These are phyloP conservation scores for Porites australiensis DNA, from an alignment of 64 coral and sea anemone genomes.

Conservation along the genomic window DNA sequence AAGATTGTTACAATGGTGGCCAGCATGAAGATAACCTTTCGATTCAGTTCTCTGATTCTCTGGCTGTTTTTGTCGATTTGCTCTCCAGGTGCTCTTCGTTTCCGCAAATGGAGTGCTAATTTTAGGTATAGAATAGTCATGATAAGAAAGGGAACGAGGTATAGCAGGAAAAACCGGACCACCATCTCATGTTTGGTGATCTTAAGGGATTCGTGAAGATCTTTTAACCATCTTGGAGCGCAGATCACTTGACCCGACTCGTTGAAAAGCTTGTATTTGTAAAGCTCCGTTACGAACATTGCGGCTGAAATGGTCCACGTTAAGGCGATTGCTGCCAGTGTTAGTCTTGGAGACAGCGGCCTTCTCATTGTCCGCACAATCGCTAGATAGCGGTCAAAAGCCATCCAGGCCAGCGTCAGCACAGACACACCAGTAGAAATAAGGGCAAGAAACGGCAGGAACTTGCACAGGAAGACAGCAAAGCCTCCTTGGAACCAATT, in stretches of 20 bases:
- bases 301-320: slow-evolving; percentile 15
- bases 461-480: slow-evolving; percentile 44
- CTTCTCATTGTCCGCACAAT: slow-evolving; percentile 24
- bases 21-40: slow-evolving; percentile 48
- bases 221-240: not conserved
- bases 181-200: slow-evolving; percentile 28
- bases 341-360: not conserved
- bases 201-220: not conserved
- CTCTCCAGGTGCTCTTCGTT: slow-evolving; percentile 1
- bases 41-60: slow-evolving; percentile 26
- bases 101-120: slow-evolving; percentile 38
- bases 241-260: slow-evolving; percentile 10
- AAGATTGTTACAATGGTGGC: slow-evolving; percentile 51
- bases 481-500: slow-evolving; percentile 43
- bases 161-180: slow-evolving; percentile 32
- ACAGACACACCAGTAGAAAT: slow-evolving; percentile 17
- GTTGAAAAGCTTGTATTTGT: slow-evolving; percentile 39
- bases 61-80: slow-evolving; percentile 22
- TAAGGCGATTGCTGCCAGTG: not conserved
- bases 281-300: not conserved
- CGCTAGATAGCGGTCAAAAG: slow-evolving; percentile 49
- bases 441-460: slow-evolving; percentile 15
- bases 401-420: slow-evolving; percentile 35
- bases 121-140: slow-evolving; percentile 42
- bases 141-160: slow-evolving; percentile 42